phyloP scores from a whole-genome alignment of 2,888 invertebrate genomes.

The Parthenolecanium corni region DNA sequence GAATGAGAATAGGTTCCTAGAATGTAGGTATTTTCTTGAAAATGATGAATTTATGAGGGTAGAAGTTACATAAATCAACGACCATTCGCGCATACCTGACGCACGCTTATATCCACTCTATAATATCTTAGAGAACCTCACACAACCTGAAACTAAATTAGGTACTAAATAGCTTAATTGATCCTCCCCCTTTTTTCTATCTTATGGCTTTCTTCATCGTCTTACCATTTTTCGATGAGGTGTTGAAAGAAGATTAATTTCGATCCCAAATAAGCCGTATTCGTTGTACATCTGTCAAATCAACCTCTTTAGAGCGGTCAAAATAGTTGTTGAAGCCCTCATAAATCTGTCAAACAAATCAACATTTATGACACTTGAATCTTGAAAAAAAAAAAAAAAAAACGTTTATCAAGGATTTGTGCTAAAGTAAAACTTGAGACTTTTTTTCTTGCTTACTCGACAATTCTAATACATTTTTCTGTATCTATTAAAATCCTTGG shows the following conservation, averaged over 20 bases:
- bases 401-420: no score
- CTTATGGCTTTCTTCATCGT: no score
- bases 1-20: no score
- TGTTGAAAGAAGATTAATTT: slow-evolving; percentile 21
- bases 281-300: slow-evolving; percentile 26
- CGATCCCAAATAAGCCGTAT: slow-evolving; percentile 28
- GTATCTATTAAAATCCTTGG: no score
- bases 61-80: slow-evolving; percentile 23
- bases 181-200: slow-evolving; percentile 12
- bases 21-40: slow-evolving; percentile 9
- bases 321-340: slow-evolving; percentile 20
- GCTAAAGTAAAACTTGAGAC: no score
- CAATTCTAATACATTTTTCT: no score
- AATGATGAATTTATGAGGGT: slow-evolving; percentile 28
- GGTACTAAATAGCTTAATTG: slow-evolving; percentile 28
- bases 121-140: neutral
- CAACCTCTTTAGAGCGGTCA: slow-evolving; percentile 20
- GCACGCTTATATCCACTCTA: slow-evolving; percentile 20
- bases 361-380: slow-evolving; percentile 25
- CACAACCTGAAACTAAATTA: slow-evolving; percentile 28
- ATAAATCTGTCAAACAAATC: slow-evolving; percentile 28
- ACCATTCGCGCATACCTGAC: slow-evolving; percentile 28
- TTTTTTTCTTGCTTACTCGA: no score
- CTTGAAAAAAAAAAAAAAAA: neutral
- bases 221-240: no score